Base-by-base conservation (phyloP, 2,888 invertebrate genomes). In the Chrysolina americana region DNA sequence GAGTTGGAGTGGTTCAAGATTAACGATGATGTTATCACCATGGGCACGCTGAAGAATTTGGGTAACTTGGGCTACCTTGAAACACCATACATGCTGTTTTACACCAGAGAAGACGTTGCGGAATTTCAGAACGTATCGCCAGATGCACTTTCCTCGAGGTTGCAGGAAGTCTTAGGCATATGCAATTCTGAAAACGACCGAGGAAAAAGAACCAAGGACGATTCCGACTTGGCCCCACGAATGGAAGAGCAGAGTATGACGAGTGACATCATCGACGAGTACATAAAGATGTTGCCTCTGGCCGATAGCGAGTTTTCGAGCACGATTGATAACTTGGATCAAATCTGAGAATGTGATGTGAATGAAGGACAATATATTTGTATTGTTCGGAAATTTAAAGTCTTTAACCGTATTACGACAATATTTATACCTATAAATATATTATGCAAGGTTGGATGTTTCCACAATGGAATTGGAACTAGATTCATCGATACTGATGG, bases 31-130 rank as follows among this genome's bases (percentile, higher is more conserved):
- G 88, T 90, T 17, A 95, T 96, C 0, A 90, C 91, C 1, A 86
- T 87, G 50, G 90, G 92, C 15, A 90, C 91, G 9, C 90, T 92
- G 9, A 89, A 89, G 0, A 92, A 93, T 69, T 89, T 95, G 63
- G 92, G 92, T 80, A 88, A 88, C 28, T 89, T 94, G 9, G 90
- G 91, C 78, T 92, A 93, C 3, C 93, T 93, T 15, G 93, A 94
- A 85, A 96, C 96, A 0, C 95, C 96, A 0, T 96, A 96, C 84
- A 93, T 96, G 75, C 88, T 96, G 59, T 94, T 96, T 84, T 96
- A 96, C 85, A 87, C 87, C 65, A 90, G 89, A 83, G 75, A 83
- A 63, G 85, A 88, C 79, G 74, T 85, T 74, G 41, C 78, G 59
- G 83, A 86, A 78, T 83, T 87, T 0, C 84, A 84, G 21, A 81